phyloP scores from a whole-genome alignment of 2,113 vertebrate genomes.

The Catharus fuscescens region DNA sequence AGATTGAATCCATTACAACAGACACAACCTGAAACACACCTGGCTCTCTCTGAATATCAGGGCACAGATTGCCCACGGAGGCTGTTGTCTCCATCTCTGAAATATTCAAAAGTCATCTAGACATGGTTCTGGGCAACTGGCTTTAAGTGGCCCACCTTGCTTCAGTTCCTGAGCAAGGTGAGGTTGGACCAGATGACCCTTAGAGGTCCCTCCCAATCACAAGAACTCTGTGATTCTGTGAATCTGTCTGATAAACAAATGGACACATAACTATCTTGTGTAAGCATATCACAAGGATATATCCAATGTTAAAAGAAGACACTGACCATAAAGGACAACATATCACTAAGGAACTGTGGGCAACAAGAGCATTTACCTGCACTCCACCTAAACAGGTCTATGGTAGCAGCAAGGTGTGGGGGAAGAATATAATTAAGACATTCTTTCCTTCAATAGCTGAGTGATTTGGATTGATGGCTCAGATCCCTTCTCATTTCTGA shows the following conservation, averaged over 20 bases:
- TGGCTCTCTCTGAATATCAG: background rate
- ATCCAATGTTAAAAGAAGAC: background rate
- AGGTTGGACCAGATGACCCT: background rate
- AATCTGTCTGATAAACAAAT: background rate
- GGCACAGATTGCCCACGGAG: background rate
- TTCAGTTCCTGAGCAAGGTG: background rate
- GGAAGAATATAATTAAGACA: background rate
- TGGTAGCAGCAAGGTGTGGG: background rate
- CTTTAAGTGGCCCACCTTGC: background rate
- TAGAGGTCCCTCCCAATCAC: background rate
- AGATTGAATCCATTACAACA: fast-evolving
- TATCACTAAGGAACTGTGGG: background rate
- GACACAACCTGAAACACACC: background rate
- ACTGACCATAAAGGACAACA: background rate
- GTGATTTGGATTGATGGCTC: background rate
- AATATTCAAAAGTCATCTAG: background rate
- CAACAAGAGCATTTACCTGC: background rate
- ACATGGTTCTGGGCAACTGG: fast-evolving
- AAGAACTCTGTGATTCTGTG: background rate
- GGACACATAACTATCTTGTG: background rate
- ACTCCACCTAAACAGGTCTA: background rate
- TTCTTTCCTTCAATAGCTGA: background rate
- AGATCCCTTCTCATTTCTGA: background rate
- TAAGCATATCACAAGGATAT: background rate
- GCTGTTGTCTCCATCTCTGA: background rate